phyloP scores from a whole-genome alignment of 2,888 invertebrate species.

The Cotesia congregata region DNA sequence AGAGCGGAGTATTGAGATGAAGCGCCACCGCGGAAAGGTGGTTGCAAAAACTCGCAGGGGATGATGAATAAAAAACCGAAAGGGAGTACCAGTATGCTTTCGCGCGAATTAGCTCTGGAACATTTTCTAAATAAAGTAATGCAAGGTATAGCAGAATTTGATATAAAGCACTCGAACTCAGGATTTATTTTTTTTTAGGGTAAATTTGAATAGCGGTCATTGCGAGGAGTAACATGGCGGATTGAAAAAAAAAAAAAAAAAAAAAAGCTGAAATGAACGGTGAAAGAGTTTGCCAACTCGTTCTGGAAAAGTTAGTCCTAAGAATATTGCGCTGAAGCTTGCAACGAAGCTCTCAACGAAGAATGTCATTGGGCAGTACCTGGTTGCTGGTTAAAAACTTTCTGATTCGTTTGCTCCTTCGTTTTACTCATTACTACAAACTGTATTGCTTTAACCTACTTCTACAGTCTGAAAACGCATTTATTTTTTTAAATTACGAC shows the following conservation, averaged over 20 bases:
- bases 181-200: background rate
- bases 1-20: conserved; percentile 9
- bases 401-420: conserved; percentile 24
- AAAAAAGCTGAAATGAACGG: conserved; percentile 42
- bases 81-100: conserved; percentile 24
- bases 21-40: conserved; percentile 18
- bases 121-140: background rate
- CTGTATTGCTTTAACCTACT: conserved; percentile 29
- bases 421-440: conserved; percentile 20
- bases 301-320: conserved; percentile 52
- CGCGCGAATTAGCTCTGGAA: conserved; percentile 32
- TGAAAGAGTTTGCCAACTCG: conserved; percentile 67
- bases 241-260: background rate
- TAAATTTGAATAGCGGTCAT: conserved; percentile 22
- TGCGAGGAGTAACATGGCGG: conserved; percentile 14
- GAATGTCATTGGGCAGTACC: background rate
- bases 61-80: background rate
- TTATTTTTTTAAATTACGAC: background rate
- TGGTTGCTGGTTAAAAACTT: conserved; percentile 9
- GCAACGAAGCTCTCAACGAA: background rate
- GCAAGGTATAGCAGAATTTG: background rate
- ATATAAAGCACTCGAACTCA: conserved; percentile 21
- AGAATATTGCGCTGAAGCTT: background rate
- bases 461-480: background rate
- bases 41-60: background rate